Conservation (phyloP, 2,888 invertebrate genomes). For the Drosophila ezoana region DNA sequence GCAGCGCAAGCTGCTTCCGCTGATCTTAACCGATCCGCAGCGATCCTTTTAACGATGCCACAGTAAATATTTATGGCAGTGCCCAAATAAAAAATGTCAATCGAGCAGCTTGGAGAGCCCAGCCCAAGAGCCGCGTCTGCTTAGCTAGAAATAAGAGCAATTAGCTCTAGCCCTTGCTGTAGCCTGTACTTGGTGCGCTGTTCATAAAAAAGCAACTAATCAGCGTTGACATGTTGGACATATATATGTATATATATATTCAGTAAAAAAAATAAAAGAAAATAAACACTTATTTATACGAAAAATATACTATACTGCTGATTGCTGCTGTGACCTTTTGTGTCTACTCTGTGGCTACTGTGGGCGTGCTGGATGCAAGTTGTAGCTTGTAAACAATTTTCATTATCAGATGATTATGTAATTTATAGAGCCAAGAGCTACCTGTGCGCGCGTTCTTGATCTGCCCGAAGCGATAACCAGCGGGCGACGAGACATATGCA, state of each 20-base stretch:
- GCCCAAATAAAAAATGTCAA: slow-evolving; percentile 40
- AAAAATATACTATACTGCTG: slow-evolving; percentile 19
- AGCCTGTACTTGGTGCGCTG: slow-evolving; percentile 35
- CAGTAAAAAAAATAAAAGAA: slow-evolving; percentile 14
- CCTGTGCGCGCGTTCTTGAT: slow-evolving; percentile 59
- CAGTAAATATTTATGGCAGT: slow-evolving; percentile 68
- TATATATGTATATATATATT: slow-evolving; percentile 19
- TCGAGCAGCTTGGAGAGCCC: slow-evolving; percentile 27
- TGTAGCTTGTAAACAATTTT: slow-evolving; percentile 76
- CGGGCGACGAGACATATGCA: slow-evolving; percentile 31
- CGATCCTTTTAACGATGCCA: slow-evolving; percentile 54
- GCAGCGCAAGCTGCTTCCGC: slow-evolving; percentile 64
- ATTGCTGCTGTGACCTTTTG: slow-evolving; percentile 56
- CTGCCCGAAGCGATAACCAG: slow-evolving; percentile 45
- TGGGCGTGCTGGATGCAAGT: slow-evolving; percentile 66
- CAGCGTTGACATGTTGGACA: slow-evolving; percentile 54
- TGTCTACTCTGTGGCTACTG: slow-evolving; percentile 53
- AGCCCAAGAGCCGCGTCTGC: slow-evolving; percentile 17
- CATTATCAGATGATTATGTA: slow-evolving; percentile 77
- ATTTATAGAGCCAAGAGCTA: slow-evolving; percentile 65
- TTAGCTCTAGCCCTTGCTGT: slow-evolving; percentile 47
- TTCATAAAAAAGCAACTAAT: slow-evolving; percentile 59
- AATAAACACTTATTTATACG: slow-evolving; percentile 12
- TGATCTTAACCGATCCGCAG: slow-evolving; percentile 45
- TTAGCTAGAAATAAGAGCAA: slow-evolving; percentile 79